These are phyloP conservation scores for Equus quagga DNA, from an alignment of 2,113 vertebrate species.

Conservation along the genomic window DNA sequence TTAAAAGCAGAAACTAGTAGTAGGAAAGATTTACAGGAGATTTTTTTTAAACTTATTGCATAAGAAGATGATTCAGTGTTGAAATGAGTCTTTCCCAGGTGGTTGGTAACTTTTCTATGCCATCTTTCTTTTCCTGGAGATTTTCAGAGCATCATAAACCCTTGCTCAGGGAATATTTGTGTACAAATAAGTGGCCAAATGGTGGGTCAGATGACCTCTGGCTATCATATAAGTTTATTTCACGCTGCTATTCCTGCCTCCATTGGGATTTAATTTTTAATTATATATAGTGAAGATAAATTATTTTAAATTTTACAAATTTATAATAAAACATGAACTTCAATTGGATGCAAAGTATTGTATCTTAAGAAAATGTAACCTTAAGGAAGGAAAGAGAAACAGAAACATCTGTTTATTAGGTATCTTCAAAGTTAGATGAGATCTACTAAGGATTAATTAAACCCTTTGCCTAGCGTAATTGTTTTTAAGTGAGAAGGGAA, in stretches of 20 bases:
- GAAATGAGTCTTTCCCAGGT: not conserved
- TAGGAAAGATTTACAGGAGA: not conserved
- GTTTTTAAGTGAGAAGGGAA: slow-evolving; percentile 27
- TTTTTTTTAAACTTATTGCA: not conserved
- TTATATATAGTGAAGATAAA: not conserved
- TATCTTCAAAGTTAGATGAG: not conserved
- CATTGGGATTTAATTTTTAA: slow-evolving; percentile 1
- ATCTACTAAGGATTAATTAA: not conserved
- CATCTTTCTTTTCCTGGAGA: slow-evolving; percentile 4
- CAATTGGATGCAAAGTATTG: not conserved
- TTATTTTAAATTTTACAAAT: slow-evolving; percentile 3
- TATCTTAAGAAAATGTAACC: not conserved
- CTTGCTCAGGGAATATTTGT: not conserved
- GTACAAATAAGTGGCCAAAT: not conserved
- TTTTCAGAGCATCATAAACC: not conserved
- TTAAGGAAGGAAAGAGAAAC: not conserved
- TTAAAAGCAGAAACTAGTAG: not conserved
- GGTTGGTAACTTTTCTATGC: not conserved
- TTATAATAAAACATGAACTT: not conserved
- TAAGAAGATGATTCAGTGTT: not conserved
- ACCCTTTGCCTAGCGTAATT: not conserved
- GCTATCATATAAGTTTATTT: not conserved
- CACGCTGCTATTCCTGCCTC: not conserved
- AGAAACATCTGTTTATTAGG: not conserved
- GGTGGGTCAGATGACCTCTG: not conserved